Conservation (phyloP, 1,140 invertebrate genomes). For the Glomeris maerens region DNA sequence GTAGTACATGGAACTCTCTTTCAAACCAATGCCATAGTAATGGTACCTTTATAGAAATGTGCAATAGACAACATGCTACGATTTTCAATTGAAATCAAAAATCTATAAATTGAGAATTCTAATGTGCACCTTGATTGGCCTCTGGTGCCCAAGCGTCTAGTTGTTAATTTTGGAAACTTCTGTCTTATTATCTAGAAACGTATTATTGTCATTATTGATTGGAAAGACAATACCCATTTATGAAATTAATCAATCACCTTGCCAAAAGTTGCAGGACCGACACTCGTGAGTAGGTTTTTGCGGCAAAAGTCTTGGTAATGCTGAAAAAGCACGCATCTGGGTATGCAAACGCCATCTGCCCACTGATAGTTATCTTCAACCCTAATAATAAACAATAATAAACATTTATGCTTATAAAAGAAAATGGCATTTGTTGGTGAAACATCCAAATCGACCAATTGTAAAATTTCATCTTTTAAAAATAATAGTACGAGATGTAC, state of each 20-base stretch:
- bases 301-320: conserved; percentile 42
- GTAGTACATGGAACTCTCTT: conserved; percentile 35
- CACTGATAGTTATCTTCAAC: conserved; percentile 42
- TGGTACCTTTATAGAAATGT: conserved; percentile 30
- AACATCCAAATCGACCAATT: too few species aligned
- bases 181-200: conserved; percentile 37
- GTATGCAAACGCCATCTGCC: conserved; percentile 42
- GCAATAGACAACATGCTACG: neutral
- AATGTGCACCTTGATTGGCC: conserved; percentile 38
- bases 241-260: conserved; percentile 29
- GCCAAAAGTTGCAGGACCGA: conserved; percentile 44
- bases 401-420: neutral
- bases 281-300: conserved; percentile 34
- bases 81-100: neutral
- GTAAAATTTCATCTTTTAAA: too few species aligned
- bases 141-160: conserved; percentile 37
- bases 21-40: conserved; percentile 40
- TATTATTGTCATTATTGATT: neutral
- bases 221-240: neutral
- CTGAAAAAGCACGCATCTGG: conserved; percentile 38
- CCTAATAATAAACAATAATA: conserved; percentile 22
- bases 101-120: neutral
- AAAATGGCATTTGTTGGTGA: too few species aligned
- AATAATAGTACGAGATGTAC: too few species aligned
- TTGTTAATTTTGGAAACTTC: conserved; percentile 40